These are phyloP conservation scores for Ptyas mucosa DNA, from an alignment of 2,113 vertebrate species.

Conservation along the genomic window DNA sequence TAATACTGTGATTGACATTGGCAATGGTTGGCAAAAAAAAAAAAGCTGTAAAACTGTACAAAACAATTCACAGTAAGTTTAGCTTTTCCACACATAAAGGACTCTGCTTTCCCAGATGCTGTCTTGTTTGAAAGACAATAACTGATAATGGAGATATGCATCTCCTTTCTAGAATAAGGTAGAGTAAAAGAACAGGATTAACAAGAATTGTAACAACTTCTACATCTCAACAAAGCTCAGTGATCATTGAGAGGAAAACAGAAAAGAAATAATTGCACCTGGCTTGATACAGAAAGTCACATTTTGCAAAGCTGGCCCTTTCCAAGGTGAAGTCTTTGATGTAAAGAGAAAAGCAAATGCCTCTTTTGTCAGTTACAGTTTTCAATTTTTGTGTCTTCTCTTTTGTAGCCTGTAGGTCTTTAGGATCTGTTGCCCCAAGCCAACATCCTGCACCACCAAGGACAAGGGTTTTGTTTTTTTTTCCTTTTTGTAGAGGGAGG, in stretches of 20 bases:
- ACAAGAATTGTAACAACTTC: constrained; percentile 52
- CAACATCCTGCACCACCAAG: constrained; percentile 80
- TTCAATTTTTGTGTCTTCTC: constrained; percentile 69
- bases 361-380: constrained; percentile 71
- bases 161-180: constrained; percentile 63
- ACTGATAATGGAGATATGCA: constrained; percentile 55
- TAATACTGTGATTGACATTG: constrained; percentile 99
- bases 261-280: constrained; percentile 79
- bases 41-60: constrained; percentile 76
- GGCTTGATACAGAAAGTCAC: constrained; percentile 83
- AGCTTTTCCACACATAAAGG: constrained; percentile 78
- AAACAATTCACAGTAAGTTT: constrained; percentile 95
- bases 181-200: constrained; percentile 63
- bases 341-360: constrained; percentile 69
- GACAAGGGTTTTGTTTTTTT: constrained; percentile 67
- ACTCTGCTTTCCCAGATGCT: constrained; percentile 73
- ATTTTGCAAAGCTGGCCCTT: constrained; percentile 79
- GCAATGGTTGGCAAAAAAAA: constrained; percentile 80
- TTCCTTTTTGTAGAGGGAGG: constrained; percentile 44
- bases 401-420: constrained; percentile 78
- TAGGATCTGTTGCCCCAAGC: constrained; percentile 78
- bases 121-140: constrained; percentile 72
- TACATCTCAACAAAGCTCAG: constrained; percentile 49
- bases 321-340: constrained; percentile 72
- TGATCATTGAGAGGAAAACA: constrained; percentile 64